Evolutionary conservation across 2,113 vertebrate species (phyloP).

Genomic region (Papio anubis): DNA sequence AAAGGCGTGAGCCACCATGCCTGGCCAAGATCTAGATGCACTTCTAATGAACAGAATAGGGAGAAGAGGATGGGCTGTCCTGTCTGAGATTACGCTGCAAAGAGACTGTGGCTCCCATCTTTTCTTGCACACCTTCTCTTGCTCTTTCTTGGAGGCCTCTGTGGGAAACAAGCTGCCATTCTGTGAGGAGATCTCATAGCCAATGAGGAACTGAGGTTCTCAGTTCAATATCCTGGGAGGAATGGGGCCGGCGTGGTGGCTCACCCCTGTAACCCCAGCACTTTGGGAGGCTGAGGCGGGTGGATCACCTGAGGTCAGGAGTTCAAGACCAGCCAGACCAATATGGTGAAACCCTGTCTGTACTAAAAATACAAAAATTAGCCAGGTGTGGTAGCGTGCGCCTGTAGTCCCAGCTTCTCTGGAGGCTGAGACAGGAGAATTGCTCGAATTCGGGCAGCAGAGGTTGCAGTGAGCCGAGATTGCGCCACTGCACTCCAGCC

Average conservation of each 20-base stretch:
- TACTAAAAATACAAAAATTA: too few species aligned
- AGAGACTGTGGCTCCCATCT: neutral
- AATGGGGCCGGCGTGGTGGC: neutral
- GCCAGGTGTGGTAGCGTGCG: accelerated
- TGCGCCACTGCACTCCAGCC: too few species aligned
- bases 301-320: too few species aligned
- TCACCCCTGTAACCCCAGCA: too few species aligned
- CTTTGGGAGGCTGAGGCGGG: too few species aligned
- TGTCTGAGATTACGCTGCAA: neutral
- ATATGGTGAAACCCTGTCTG: too few species aligned
- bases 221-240: neutral
- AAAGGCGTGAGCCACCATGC: too few species aligned
- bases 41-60: neutral
- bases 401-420: too few species aligned
- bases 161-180: neutral
- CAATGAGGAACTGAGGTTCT: neutral
- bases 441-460: too few species aligned
- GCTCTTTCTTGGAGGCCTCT: neutral
- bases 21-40: neutral
- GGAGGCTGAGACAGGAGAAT: too few species aligned
- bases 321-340: too few species aligned
- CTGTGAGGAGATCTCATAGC: neutral
- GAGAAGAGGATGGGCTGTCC: neutral
- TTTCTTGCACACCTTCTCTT: neutral
- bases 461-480: too few species aligned